A percentile compares a stretch with the other conserved stretches of the same genome.
These are phyloP conservation scores for Embidobia sp. DNA, from an alignment of 2,888 invertebrate genomes.

Conservation along the genomic window DNA sequence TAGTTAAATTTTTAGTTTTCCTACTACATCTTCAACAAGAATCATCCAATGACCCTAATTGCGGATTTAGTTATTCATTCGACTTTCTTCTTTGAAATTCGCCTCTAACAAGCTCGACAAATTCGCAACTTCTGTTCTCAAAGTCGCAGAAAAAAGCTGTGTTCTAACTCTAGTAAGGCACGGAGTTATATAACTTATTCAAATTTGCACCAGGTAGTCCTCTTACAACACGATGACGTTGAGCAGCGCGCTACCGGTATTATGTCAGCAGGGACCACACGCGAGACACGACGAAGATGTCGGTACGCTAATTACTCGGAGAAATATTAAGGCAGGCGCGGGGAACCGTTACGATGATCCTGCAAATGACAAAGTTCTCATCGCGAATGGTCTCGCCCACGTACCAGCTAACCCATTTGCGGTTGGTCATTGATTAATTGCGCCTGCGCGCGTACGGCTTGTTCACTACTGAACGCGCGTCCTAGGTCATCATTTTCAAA, in stretches of 20 bases:
- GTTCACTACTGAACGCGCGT: conserved; percentile 36
- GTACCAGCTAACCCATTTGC: conserved; percentile 36
- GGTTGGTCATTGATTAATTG: conserved; percentile 55
- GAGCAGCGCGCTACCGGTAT: conserved; percentile 53
- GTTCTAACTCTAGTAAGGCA: conserved; percentile 8
- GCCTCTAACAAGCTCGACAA: conserved; percentile 12
- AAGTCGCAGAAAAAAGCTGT: not conserved
- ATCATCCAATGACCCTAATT: not conserved
- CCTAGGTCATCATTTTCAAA: conserved; percentile 41
- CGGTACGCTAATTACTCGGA: conserved; percentile 57
- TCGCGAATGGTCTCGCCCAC: conserved; percentile 50
- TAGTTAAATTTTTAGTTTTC: no score
- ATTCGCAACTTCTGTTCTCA: conserved; percentile 22
- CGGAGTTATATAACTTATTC: conserved; percentile 55
- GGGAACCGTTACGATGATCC: conserved; percentile 51
- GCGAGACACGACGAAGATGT: conserved; percentile 57
- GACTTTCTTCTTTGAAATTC: not conserved
- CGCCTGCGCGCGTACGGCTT: conserved; percentile 29
- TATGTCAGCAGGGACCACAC: conserved; percentile 61
- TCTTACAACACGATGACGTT: conserved; percentile 36
- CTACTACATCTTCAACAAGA: not conserved
- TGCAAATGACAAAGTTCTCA: conserved; percentile 53
- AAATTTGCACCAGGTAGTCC: conserved; percentile 46
- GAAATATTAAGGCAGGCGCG: conserved; percentile 48
- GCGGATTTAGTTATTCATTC: conserved; percentile 22